phyloP scores from a whole-genome alignment of 2,888 invertebrate species.

The Yponomeuta evonymella region DNA sequence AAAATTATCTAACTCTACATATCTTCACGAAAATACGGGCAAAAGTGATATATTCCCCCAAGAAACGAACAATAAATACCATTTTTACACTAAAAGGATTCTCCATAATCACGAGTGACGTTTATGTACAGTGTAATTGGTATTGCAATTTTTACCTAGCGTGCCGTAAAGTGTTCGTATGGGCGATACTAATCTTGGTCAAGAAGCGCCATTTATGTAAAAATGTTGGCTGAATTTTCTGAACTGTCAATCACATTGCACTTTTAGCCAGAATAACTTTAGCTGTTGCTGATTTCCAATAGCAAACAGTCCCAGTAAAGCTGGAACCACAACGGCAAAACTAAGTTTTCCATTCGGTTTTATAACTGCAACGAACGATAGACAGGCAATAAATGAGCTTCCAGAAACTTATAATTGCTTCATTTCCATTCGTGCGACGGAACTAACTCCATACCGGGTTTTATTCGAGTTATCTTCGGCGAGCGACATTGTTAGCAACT shows the following conservation, averaged over 20 bases:
- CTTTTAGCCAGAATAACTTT: neutral
- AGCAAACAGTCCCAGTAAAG: conserved; percentile 33
- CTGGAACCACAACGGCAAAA: conserved; percentile 51
- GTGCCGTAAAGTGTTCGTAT: conserved; percentile 18
- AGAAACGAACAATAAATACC: conserved; percentile 49
- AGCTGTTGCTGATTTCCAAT: conserved; percentile 13
- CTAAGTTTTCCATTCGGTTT: conserved; percentile 63
- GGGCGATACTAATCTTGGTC: conserved; percentile 10
- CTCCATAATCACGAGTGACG: conserved; percentile 54
- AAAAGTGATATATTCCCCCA: conserved; percentile 53
- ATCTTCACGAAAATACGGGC: conserved; percentile 44
- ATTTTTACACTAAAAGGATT: conserved; percentile 27
- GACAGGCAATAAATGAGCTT: conserved; percentile 71
- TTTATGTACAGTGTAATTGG: conserved; percentile 23
- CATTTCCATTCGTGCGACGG: conserved; percentile 47
- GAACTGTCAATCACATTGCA: conserved; percentile 11
- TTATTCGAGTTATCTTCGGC: conserved; percentile 9
- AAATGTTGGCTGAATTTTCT: conserved; percentile 12
- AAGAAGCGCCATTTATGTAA: neutral
- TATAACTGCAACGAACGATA: conserved; percentile 60
- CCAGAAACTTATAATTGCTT: conserved; percentile 72
- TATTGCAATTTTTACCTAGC: conserved; percentile 17
- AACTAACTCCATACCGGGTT: conserved; percentile 10
- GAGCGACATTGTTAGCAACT: conserved; percentile 8
- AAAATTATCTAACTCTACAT: conserved; percentile 68